Base-by-base conservation (phyloP, 2,888 invertebrate genomes). In the Nymphalis c-album region DNA sequence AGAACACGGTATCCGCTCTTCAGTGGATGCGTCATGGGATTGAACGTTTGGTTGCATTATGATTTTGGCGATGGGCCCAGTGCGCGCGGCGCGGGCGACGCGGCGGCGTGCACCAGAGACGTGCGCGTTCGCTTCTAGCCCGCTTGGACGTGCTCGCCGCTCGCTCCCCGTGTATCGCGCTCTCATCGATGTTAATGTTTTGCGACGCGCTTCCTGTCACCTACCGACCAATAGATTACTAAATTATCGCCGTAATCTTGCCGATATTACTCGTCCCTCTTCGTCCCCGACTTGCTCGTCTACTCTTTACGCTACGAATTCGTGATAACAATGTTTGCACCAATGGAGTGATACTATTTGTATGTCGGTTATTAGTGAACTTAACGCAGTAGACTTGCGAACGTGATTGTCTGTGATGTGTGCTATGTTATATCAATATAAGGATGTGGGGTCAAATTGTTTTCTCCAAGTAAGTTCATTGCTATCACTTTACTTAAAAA, bases 401-500 rank as follows among this genome's bases (percentile, higher is more conserved):
- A 67, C 64, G 72, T 71, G 68, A 67, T 68, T 69, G 48, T 67
- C 64, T 72, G 76, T 77, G 73, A 74, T 76, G 75, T 77, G 73
- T 61, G 48, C 60, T 59, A 60, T 67, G 67, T 64, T 68, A 63
- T 53, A 67, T 70, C 59, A 61, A 60, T 67, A 65, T 61, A 73
- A 72, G 63, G 71, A 89, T 90, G 90, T 89, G 90, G 90, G 87
- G 81, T 78, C 88, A 87, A 81, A 85, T 87, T 70, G 82, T 85
- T 73, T 78, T 80, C 68, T 83, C 82, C 57, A 89, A 88, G 90
- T 90, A 74, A 79, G 80, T 78, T 53, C n/a, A 18, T 60, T 26
- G 50, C 5, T 22, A 57, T 50, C 22, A 58, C 40, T 31, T 51
- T 22, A 22, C 16, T 51, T 22, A 16, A 22, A 20, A 22, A 22